Base-by-base conservation (phyloP, 2,888 invertebrate species). In the Acleris cristana region DNA sequence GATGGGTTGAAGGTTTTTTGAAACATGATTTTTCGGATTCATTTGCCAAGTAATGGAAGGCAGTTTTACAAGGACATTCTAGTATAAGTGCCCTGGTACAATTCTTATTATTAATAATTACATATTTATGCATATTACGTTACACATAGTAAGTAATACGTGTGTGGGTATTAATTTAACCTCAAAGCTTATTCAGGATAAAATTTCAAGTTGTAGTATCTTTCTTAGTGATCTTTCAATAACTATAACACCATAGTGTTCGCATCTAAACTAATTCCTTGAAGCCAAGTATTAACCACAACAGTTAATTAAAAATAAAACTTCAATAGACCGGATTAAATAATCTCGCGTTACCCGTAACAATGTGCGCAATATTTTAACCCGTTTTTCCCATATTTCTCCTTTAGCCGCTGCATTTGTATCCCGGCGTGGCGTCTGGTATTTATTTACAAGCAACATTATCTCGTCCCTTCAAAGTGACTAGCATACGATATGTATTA, bases 351-450 rank as follows among this genome's bases (percentile, higher is more conserved):
- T 86, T 84, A 79, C 81, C 71, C 70, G 70, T 79, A 85, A 89
- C 87, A 88, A 86, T 82, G 83, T 82, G 75, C 77, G 82, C 79
- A 76, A 86, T 89, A 83, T 85, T 81, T 88, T 86, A 84, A 76
- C 84, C 72, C 78, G 82, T 86, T 89, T 89, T 89, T 89, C 88
- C 86, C 88, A 89, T 90, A 89, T 90, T 86, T 90, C 89, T 85
- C 81, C 81, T 78, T 78, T 78, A 76, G 81, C 76, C 75, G 77
- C 81, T 81, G 82, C 89, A 89, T 91, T 90, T 89, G 87, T 90
- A 86, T 83, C 80, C 78, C 79, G 78, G 73, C 78, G 73, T 76
- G 76, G 74, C 79, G 81, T 83, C 87, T 86, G 85, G 85, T 85
- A 88, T 89, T 89, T 89, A 89, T 89, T 84, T 82, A 82, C 86